These are phyloP conservation scores for Magallana angulata DNA, from an alignment of 1,140 invertebrate genomes.

Conservation along the genomic window DNA sequence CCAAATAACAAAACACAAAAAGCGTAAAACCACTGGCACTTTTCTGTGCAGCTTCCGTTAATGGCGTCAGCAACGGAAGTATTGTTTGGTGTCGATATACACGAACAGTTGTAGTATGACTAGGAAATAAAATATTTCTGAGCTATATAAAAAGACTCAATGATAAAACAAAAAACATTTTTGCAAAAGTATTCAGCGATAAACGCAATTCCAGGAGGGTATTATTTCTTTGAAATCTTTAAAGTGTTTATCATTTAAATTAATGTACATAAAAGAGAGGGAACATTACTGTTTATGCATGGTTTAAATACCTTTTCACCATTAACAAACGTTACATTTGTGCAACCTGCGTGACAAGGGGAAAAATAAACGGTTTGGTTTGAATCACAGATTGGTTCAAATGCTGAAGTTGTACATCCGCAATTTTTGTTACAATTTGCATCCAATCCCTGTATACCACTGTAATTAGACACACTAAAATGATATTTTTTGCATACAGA, in stretches of 20 bases:
- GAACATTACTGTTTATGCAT: no score
- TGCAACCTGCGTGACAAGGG: slow-evolving; percentile 56
- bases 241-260: no score
- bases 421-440: slow-evolving; percentile 49
- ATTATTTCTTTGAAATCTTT: no score
- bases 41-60: slow-evolving; percentile 84
- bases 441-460: background rate
- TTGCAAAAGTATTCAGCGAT: no score
- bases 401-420: slow-evolving; percentile 47
- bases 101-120: slow-evolving; percentile 57
- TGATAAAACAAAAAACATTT: no score
- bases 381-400: slow-evolving; percentile 53
- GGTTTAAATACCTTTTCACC: slow-evolving; percentile 37
- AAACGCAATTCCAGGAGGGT: no score
- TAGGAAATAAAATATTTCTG: slow-evolving; percentile 34
- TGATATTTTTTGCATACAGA: no score
- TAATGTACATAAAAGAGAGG: no score
- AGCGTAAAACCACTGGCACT: slow-evolving; percentile 84
- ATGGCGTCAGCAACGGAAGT: slow-evolving; percentile 79
- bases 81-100: slow-evolving; percentile 40
- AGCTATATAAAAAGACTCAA: background rate
- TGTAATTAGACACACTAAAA: background rate
- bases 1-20: slow-evolving; percentile 86
- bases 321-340: background rate
- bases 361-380: slow-evolving; percentile 48